A percentile compares a stretch with the other conserved stretches of the same genome.
phyloP scores from a whole-genome alignment of 2,113 vertebrate species.

The rabbit (Oryctolagus cuniculus) region DNA sequence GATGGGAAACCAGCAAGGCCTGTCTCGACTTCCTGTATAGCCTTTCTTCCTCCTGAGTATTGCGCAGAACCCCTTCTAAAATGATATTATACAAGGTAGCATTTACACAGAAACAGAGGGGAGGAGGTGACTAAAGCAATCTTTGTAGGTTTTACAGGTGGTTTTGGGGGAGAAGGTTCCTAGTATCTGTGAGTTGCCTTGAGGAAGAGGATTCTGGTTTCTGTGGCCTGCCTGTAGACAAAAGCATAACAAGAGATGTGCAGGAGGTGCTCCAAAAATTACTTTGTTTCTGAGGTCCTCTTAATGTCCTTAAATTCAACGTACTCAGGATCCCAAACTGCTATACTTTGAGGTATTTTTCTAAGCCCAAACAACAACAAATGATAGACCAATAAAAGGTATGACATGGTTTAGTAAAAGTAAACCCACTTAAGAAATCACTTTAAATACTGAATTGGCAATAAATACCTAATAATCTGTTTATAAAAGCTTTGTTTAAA shows the following conservation, averaged over 20 bases:
- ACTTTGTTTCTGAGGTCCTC: background rate
- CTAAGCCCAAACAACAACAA: background rate
- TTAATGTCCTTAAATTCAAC: background rate
- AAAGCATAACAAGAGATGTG: background rate
- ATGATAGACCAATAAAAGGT: background rate
- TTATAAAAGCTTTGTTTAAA: background rate
- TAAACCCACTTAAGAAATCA: background rate
- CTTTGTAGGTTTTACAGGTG: background rate
- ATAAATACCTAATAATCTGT: background rate
- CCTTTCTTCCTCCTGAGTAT: background rate
- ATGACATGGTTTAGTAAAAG: conserved; percentile 12
- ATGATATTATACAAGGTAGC: background rate
- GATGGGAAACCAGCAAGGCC: background rate
- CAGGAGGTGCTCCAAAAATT: background rate
- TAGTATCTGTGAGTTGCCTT: background rate
- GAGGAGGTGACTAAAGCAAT: background rate
- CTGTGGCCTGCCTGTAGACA: background rate
- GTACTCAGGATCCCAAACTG: background rate
- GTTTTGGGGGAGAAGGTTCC: too few species aligned
- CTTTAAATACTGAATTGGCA: background rate
- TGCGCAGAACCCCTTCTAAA: background rate
- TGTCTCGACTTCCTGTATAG: background rate
- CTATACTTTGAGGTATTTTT: background rate
- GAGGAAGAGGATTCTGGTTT: background rate
- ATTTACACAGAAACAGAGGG: background rate